Evolutionary conservation across 64 coral and sea anemone genomes (phyloP).

Genomic region (Catalaphyllia jardinei): DNA sequence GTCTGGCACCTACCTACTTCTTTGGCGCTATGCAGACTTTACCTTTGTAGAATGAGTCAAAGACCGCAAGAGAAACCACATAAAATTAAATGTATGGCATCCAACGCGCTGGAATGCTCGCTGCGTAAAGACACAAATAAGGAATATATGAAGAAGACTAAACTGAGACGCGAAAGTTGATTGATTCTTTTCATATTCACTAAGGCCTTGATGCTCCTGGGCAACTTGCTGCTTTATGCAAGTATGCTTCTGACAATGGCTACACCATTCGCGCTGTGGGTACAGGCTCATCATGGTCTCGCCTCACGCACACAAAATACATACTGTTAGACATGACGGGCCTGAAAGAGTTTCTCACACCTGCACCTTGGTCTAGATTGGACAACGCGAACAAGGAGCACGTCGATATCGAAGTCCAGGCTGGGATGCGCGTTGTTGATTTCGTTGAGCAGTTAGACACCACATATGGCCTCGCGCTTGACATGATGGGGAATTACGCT

Average conservation of each 20-base stretch:
- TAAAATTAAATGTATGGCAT: too few relatives aligned
- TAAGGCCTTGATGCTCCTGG: slow-evolving; percentile 43
- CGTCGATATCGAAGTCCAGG: slow-evolving; percentile 60
- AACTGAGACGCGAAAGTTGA: too few relatives aligned
- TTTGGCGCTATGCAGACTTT: too few relatives aligned
- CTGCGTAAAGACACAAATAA: neutral
- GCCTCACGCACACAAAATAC: slow-evolving; percentile 47
- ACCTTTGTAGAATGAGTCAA: too few relatives aligned
- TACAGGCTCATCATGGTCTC: slow-evolving; percentile 69
- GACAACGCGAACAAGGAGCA: slow-evolving; percentile 23
- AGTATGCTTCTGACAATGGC: slow-evolving; percentile 11
- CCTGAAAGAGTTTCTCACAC: slow-evolving; percentile 42
- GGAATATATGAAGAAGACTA: neutral
- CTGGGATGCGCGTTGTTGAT: slow-evolving; percentile 42
- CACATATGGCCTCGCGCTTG: slow-evolving; percentile 22
- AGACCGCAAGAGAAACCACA: too few relatives aligned
- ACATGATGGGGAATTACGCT: slow-evolving; percentile 72
- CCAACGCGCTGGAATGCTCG: too few relatives aligned
- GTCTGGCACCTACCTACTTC: too few relatives aligned
- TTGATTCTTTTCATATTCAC: neutral
- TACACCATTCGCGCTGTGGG: slow-evolving; percentile 63
- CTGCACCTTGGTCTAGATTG: neutral
- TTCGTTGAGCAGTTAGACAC: slow-evolving; percentile 53
- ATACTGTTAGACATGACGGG: slow-evolving; percentile 57
- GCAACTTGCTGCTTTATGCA: slow-evolving; percentile 45